These are phyloP conservation scores for Procavia capensis DNA, from an alignment of 2,113 vertebrate species.

Conservation along the genomic window DNA sequence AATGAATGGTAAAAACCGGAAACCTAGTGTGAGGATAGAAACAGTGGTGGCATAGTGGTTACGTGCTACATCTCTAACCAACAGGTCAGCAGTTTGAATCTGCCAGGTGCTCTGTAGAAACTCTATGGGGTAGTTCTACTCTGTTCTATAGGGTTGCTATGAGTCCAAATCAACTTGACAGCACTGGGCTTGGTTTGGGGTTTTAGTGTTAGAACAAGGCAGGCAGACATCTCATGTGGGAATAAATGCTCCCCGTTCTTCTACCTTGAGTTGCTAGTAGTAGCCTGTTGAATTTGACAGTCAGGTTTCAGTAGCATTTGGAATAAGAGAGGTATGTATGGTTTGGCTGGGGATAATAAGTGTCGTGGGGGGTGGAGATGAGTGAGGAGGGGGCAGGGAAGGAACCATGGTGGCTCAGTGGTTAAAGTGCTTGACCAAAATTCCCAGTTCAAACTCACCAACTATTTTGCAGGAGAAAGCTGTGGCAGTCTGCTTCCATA, in stretches of 20 bases:
- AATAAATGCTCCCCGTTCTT: not conserved
- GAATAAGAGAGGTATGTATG: not conserved
- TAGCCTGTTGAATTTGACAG: not conserved
- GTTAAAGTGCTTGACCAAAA: not conserved
- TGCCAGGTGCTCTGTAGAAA: too few species aligned
- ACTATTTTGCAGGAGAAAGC: not conserved
- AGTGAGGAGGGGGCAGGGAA: not conserved
- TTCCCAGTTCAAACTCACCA: not conserved
- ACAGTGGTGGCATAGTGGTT: too few species aligned
- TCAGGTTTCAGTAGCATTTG: not conserved
- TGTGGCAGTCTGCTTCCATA: not conserved
- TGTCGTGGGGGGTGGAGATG: not conserved
- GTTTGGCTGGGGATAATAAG: not conserved
- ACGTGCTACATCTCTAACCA: too few species aligned
- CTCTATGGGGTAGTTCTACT: too few species aligned
- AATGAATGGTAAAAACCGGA: constrained; percentile 88
- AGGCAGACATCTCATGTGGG: not conserved
- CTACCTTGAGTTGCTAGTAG: not conserved
- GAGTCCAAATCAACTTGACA: too few species aligned
- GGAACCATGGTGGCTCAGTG: not conserved
- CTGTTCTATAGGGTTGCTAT: too few species aligned
- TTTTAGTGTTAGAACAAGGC: not conserved
- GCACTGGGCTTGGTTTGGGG: too few species aligned
- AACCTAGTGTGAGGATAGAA: not conserved
- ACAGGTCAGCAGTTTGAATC: too few species aligned